Evolutionary conservation across 92 coral and sea anemone species (phyloP), one percentile per base, ranked within the genome.

Genomic region (Palythoa grandiflora): DNA sequence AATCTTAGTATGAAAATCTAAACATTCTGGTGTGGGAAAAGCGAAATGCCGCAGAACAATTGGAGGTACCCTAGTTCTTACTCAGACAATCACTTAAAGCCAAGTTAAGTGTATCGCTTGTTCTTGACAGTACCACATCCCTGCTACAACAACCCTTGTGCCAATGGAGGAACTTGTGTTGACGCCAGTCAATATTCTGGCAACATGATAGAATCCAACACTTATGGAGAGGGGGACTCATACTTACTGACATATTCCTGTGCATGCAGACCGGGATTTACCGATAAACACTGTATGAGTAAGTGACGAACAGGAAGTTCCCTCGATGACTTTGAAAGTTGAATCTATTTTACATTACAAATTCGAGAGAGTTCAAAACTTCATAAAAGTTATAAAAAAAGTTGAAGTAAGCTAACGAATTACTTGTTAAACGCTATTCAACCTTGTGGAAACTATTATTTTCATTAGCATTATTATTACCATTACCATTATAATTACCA

Each of bases 251-350:
- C 20, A 48, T 90, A 72, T 48, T 38, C 44, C 36, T 90, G 93
- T 78, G 59, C 73, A 53, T 90, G 93, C 76, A 68, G 68, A 13
- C 88, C 85, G 44, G 93, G 93, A n/a, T 90, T 52, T 78, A 79
- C 84, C 70, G 90, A 87, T 50, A 90, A 75, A 47, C 83, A 90
- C 65, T 90, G 93, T 52, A 75, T 87, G 60, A 90, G 93, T 90
- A 87, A 87, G 92, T 59, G 16, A 2, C 14, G 6, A 53, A 9
- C 65, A 10, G 65, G 5, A 11, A 59, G 65, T 0, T 59, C 0
- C 19, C 65, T 59, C 50, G 7, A 44, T 44, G 50, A 44, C 6
- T 4, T 8, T 2, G 50, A 44, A 8, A 44, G 50, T 44, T 44
- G 50, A 4, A 44, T 44, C 50, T 8, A 44, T 44, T 3, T 44